A percentile compares a stretch with the other conserved stretches of the same genome.
These are phyloP conservation scores for Tychaedon coryphoeus DNA, from an alignment of 2,113 vertebrate species.

Conservation along the genomic window DNA sequence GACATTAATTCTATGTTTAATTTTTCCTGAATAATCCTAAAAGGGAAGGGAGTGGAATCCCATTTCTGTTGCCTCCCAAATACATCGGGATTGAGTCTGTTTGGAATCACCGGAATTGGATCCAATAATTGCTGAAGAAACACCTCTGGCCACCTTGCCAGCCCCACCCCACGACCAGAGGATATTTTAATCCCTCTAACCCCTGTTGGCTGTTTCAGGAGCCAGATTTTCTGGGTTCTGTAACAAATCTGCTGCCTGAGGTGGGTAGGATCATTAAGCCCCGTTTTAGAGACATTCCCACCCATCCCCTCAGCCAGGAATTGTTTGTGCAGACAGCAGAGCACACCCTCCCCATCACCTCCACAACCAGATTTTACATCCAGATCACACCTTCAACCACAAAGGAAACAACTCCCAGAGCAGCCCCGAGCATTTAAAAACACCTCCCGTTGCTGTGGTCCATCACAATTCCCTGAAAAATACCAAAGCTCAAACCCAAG, in stretches of 20 bases:
- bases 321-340: too few species aligned
- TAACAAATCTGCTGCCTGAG: neutral
- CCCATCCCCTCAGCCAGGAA: neutral
- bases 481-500: too few species aligned
- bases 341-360: too few species aligned
- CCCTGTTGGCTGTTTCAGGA: neutral
- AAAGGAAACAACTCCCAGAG: too few species aligned
- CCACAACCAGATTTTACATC: neutral
- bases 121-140: neutral
- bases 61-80: neutral
- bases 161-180: neutral
- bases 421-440: neutral
- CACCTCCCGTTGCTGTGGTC: neutral
- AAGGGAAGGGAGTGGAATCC: neutral
- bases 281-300: accelerated
- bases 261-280: accelerated
- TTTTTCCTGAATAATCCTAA: neutral
- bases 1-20: neutral
- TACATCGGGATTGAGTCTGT: neutral
- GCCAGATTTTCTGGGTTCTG: neutral
- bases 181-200: neutral
- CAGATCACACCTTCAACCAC: accelerated
- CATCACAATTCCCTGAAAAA: neutral
- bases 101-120: neutral
- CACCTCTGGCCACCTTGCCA: neutral